Evolutionary conservation across 2,113 vertebrate species (phyloP).

Genomic region (Nycticryphes semicollaris): DNA sequence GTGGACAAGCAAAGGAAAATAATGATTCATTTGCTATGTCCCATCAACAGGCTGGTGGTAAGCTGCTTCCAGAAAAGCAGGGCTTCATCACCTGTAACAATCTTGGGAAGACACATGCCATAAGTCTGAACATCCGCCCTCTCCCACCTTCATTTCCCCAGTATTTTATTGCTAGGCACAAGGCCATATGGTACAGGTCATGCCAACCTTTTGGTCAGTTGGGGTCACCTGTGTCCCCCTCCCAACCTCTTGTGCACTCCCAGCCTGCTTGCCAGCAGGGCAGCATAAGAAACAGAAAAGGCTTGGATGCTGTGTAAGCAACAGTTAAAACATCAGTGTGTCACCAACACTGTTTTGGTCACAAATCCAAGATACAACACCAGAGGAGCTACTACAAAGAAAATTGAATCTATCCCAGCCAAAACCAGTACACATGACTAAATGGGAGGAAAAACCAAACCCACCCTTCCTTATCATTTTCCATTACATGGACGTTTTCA

Average conservation of each 20-base stretch:
- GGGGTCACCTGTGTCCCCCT: not conserved
- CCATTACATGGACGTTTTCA: not conserved
- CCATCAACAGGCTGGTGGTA: not conserved
- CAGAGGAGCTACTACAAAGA: not conserved
- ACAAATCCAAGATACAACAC: not conserved
- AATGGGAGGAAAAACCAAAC: not conserved
- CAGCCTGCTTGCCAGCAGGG: not conserved
- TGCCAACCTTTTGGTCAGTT: not conserved
- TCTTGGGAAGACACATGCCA: not conserved
- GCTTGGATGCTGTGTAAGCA: not conserved
- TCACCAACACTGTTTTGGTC: not conserved
- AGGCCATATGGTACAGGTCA: rapidly evolving
- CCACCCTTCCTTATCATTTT: not conserved
- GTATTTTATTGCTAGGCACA: not conserved
- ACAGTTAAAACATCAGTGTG: not conserved
- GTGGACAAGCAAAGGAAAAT: not conserved
- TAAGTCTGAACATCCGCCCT: not conserved
- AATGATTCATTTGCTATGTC: not conserved
- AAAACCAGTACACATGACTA: not conserved
- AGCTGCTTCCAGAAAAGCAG: not conserved
- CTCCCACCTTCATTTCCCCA: not conserved
- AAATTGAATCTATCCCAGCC: not conserved
- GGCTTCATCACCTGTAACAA: rapidly evolving
- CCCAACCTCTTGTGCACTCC: not conserved
- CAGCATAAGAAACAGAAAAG: not conserved